Conservation (phyloP, 2,113 vertebrate genomes). For the Ameiurus melas region DNA sequence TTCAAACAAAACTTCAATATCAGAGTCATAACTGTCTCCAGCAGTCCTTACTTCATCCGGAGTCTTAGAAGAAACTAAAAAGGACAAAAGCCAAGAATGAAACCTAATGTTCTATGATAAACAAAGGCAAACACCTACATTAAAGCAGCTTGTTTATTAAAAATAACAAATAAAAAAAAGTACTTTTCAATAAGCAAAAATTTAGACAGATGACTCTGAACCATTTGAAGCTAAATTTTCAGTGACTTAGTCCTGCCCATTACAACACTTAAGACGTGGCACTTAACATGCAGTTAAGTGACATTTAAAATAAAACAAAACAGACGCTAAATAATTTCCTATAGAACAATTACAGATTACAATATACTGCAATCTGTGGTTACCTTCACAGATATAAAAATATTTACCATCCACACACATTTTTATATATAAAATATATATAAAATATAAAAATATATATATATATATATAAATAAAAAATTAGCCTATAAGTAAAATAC, state of each 20-base stretch:
- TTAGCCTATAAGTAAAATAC: too few species aligned
- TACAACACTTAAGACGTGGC: not conserved
- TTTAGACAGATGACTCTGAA: not conserved
- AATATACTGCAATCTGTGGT: not conserved
- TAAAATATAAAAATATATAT: too few species aligned
- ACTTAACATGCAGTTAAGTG: not conserved
- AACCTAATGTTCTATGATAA: not conserved
- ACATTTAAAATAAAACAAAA: not conserved
- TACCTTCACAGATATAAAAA: not conserved
- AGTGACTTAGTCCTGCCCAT: not conserved
- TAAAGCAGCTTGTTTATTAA: not conserved
- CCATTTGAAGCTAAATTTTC: not conserved
- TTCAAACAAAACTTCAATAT: conserved; percentile 84
- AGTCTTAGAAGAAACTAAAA: conserved; percentile 52
- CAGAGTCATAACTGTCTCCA: conserved; percentile 55
- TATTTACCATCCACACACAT: not conserved
- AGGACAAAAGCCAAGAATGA: conserved; percentile 33
- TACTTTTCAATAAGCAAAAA: not conserved
- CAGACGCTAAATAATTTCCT: not conserved
- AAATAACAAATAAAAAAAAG: not conserved
- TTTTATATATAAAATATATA: too few species aligned
- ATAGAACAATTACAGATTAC: not conserved
- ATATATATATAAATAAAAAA: too few species aligned
- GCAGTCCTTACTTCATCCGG: not conserved
- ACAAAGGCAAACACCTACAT: not conserved